Evolutionary conservation across 1,140 invertebrate genomes (phyloP), one percentile per base, ranked within the genome.

Genomic region (Trigoniulus corallinus): DNA sequence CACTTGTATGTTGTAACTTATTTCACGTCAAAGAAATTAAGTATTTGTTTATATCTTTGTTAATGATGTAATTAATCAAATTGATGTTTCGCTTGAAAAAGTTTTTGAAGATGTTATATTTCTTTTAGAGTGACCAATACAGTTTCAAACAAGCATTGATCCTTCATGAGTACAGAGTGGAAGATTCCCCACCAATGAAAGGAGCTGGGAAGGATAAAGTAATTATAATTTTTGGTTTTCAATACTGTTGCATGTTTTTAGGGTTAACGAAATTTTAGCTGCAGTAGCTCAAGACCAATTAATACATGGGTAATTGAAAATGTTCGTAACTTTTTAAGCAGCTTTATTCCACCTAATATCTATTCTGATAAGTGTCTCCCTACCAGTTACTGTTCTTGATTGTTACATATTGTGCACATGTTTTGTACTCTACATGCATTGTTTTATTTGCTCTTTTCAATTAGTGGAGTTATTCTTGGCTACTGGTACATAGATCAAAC

Each of bases 81-180:
- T n/a, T n/a, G n/a, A n/a, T n/a, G n/a, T n/a, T n/a, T n/a, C n/a
- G n/a, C n/a, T n/a, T n/a, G n/a, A n/a, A n/a, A n/a, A n/a, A n/a
- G n/a, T n/a, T n/a, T n/a, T n/a, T n/a, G n/a, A n/a, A n/a, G n/a
- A n/a, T n/a, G n/a, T n/a, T n/a, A n/a, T n/a, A n/a, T n/a, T 41
- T 45, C 55, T 65, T 68, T 43, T 63, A 85, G 81, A 84, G 88
- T 52, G 88, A 93, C 61, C 85, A 91, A 60, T 96, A 93, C 67
- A 86, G 81, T 60, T 95, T 81, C 69, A 83, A 89, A 53, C 81
- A 88, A 61, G 85, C 82, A 15, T 73, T 96, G 34, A 75, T 80
- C 49, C 70, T 97, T 43, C 76, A 79, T 47, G 83, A 94, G 59
- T 96, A 83, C 69, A 79, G 80, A 51, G 74, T 96, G 1, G 88